These are phyloP conservation scores for Buathra laborator DNA, from an alignment of 2,888 invertebrate species.

Conservation along the genomic window DNA sequence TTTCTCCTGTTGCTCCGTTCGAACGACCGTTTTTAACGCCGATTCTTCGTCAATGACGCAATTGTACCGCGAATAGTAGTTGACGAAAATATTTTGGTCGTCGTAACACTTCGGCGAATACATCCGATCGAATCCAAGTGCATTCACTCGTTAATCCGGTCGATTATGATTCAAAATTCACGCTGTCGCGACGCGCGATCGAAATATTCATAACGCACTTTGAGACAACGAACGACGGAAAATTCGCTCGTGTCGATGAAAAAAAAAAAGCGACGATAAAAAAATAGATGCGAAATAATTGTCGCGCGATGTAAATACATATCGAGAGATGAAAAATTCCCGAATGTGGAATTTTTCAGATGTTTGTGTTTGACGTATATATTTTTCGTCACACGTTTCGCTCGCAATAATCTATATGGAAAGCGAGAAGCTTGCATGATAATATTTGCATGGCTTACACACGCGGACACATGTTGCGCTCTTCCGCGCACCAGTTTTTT, in stretches of 20 bases:
- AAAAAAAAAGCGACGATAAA: neutral
- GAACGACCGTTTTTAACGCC: slow-evolving; percentile 61
- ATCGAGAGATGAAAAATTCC: neutral
- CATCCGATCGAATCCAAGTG: slow-evolving; percentile 8
- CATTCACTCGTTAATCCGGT: slow-evolving; percentile 1
- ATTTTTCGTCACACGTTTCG: neutral
- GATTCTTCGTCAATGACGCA: slow-evolving; percentile 75
- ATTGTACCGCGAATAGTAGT: slow-evolving; percentile 71
- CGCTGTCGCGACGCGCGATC: neutral
- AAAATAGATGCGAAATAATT: slow-evolving; percentile 4
- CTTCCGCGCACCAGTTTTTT: slow-evolving; percentile 40
- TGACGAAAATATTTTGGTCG: slow-evolving; percentile 75
- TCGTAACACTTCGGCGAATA: slow-evolving; percentile 69
- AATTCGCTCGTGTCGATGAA: neutral
- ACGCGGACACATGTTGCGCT: slow-evolving; percentile 11
- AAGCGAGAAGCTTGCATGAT: neutral
- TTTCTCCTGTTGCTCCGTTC: slow-evolving; percentile 27
- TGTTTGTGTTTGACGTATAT: neutral
- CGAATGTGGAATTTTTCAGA: neutral
- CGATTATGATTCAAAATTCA: neutral
- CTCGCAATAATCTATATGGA: neutral
- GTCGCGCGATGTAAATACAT: neutral
- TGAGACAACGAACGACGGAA: neutral
- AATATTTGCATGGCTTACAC: slow-evolving; percentile 20
- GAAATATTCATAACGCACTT: neutral